Base-by-base conservation (phyloP, 2,113 vertebrate genomes). In the Indicator maculatus region DNA sequence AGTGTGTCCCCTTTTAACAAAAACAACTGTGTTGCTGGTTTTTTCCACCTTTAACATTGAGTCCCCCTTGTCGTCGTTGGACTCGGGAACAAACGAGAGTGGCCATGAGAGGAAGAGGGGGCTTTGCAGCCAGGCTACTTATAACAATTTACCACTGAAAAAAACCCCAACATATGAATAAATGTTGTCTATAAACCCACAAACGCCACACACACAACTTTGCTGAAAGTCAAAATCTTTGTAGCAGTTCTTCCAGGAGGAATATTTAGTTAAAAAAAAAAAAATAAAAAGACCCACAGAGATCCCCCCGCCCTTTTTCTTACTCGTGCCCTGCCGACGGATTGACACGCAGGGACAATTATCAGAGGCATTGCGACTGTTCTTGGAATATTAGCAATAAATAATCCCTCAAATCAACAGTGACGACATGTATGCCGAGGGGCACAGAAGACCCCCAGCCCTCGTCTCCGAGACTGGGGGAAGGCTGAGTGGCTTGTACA, bases 1-100 rank as follows among this genome's bases (percentile, higher is more conserved):
- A 97, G 96, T 97, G 97, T 97, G 98, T 98, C 98, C 97, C 97
- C 96, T 97, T 96, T 98, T 95, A 98, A 98, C 96, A 97, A 92
- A 96, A 96, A 94, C 96, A 93, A 79, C 96, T 94, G 53, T 78
- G 95, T 86, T 92, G 90, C 92, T 93, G 50, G 9, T 83, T 91
- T 78, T 79, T 83, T 71, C 87, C 84, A 87, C 92, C 70, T 86
- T 75, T 83, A 91, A 94, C 96, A 90, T 74, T 52, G 90, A 95
- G 79, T 96, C 90, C 93, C 95, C 89, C 90, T 96, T 83, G 93
- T 93, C 88, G 83, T 88, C 71, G 33, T 88, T 72, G 82, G 87
- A 72, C 39, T 95, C 72, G 4, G 78, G 69, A 89, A 84, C 83
- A 91, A 81, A 83, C 72, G 66, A 85, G 80, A 94, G 38, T 15